Evolutionary conservation across 35 echinoderm and acorn worm genomes (phyloP).

Genomic region (Antedon bifida): DNA sequence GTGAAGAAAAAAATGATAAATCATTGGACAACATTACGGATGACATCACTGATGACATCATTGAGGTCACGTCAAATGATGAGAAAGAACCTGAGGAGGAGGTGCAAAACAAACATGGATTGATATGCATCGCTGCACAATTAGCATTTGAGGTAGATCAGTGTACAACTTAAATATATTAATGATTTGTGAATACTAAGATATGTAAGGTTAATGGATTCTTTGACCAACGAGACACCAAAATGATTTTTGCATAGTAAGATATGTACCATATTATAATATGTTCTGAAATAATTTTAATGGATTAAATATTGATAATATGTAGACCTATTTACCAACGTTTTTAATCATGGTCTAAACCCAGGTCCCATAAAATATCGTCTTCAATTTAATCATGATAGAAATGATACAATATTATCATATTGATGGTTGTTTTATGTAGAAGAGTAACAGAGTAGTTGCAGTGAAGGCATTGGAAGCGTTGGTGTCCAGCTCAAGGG

Average conservation of each 20-base stretch:
- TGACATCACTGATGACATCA: background rate
- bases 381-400: too few species aligned
- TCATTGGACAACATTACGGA: background rate
- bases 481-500: conserved; percentile 32
- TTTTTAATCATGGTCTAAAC: too few species aligned
- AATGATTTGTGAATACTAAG: background rate
- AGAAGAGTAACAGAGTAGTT: conserved; percentile 62
- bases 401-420: too few species aligned
- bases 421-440: too few species aligned
- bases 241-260: too few species aligned
- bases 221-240: background rate
- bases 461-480: conserved; percentile 57
- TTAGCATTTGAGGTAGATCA: conserved; percentile 64
- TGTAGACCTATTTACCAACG: too few species aligned
- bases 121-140: conserved; percentile 81
- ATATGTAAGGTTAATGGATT: background rate
- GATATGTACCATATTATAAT: too few species aligned
- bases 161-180: background rate
- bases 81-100: too few species aligned
- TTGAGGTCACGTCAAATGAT: background rate
- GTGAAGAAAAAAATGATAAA: background rate
- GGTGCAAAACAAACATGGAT: conserved; percentile 24
- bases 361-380: too few species aligned
- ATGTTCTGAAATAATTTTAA: too few species aligned
- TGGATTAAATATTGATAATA: too few species aligned